Evolutionary conservation across 2,797 vertebrate genomes (phyloP).

Genomic region (Benthosema pterotum): DNA sequence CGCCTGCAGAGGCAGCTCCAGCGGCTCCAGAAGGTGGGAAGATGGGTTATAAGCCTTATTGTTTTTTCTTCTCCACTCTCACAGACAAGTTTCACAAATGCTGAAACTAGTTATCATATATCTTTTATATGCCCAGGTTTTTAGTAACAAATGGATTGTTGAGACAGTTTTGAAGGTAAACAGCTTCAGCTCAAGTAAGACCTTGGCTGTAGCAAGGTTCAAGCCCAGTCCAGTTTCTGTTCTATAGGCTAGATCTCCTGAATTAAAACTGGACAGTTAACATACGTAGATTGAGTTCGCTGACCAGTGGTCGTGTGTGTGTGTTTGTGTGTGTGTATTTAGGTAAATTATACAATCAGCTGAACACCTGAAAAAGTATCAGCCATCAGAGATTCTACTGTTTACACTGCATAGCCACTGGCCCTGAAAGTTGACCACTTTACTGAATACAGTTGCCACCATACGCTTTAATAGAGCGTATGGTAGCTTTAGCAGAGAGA

Average conservation of each 20-base stretch:
- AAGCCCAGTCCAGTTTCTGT: constrained; percentile 6
- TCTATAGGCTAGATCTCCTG: neutral
- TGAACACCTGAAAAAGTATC: no score
- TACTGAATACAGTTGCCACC: neutral
- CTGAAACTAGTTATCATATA: no score
- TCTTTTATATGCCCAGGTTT: neutral
- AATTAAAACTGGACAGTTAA: neutral
- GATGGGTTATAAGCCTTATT: neutral
- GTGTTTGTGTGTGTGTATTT: no score
- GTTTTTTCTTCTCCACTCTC: neutral
- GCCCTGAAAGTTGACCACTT: neutral
- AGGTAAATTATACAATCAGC: no score
- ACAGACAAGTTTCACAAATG: no score
- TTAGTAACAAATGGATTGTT: neutral
- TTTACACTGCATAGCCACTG: no score
- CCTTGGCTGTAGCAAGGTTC: neutral
- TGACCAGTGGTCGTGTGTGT: neutral
- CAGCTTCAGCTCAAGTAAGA: neutral
- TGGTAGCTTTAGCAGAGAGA: no score
- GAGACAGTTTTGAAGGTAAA: neutral
- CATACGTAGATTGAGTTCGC: neutral
- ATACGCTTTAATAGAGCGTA: no score
- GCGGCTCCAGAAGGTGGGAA: constrained; percentile 57
- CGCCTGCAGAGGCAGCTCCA: neutral
- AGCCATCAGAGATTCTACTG: no score